phyloP scores from a whole-genome alignment of 1,140 invertebrate genomes.

The Hylyphantes graminicola region DNA sequence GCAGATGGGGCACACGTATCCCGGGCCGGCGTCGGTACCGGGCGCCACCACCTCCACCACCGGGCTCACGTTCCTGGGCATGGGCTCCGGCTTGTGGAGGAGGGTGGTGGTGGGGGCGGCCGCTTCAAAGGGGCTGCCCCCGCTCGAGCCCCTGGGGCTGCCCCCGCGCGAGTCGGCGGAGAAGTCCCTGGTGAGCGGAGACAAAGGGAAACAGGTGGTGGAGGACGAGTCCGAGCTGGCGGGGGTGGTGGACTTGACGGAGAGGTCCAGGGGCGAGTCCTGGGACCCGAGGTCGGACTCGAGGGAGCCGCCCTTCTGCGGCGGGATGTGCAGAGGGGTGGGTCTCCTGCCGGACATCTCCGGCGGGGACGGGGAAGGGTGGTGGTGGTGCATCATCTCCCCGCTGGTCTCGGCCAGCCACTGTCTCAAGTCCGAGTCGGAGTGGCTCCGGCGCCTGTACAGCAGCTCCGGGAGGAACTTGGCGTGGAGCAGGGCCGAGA shows the following conservation, averaged over 20 bases:
- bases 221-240: conserved; percentile 24
- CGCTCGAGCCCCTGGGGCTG: conserved; percentile 23
- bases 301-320: conserved; percentile 63
- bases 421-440: conserved; percentile 76
- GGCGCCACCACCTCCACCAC: conserved; percentile 84
- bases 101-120: conserved; percentile 2
- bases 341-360: conserved; percentile 62
- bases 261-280: conserved; percentile 87
- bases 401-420: conserved; percentile 60
- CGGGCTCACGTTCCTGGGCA: conserved; percentile 73
- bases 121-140: conserved; percentile 29
- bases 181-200: conserved; percentile 26
- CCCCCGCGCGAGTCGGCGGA: conserved; percentile 21
- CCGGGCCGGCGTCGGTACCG: conserved; percentile 75
- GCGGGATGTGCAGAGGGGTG: conserved; percentile 68
- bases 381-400: conserved; percentile 66
- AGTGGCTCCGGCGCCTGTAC: conserved; percentile 76
- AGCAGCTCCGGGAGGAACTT: conserved; percentile 78
- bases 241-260: conserved; percentile 72
- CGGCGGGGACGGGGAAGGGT: conserved; percentile 48
- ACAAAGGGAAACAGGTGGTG: conserved; percentile 30
- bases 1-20: conserved; percentile 89
- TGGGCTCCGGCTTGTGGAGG: conserved; percentile 15
- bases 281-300: conserved; percentile 70
- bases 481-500: conserved; percentile 71